Evolutionary conservation across 30 jellyfish, hydroid and myxozoan genomes (phyloP).

Genomic region (Morbakka virulenta): DNA sequence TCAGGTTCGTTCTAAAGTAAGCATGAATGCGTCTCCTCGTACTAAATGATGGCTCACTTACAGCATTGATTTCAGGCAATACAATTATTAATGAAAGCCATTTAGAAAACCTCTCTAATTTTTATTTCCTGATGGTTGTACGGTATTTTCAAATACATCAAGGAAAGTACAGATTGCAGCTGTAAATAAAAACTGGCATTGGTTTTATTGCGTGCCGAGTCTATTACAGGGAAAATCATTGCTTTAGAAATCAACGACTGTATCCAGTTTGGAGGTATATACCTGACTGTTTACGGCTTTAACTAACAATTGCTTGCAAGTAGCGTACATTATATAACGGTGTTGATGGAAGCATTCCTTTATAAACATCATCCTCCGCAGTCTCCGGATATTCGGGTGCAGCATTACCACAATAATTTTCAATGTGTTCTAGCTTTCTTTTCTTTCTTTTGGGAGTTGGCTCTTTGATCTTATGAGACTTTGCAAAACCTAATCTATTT

Average conservation of each 20-base stretch:
- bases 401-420: conserved; percentile 7
- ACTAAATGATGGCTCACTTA: too few species aligned
- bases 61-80: too few species aligned
- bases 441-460: conserved; percentile 16
- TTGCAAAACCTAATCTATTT: conserved; percentile 3
- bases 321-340: neutral
- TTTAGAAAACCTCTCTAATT: too few species aligned
- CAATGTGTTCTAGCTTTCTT: neutral
- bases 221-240: neutral
- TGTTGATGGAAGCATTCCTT: neutral
- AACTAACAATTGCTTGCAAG: neutral
- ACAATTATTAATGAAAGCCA: too few species aligned
- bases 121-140: too few species aligned
- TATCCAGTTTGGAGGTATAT: neutral
- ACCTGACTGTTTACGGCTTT: neutral
- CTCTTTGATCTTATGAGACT: conserved; percentile 7
- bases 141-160: too few species aligned
- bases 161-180: neutral
- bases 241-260: neutral
- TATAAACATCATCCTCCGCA: neutral
- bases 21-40: too few species aligned
- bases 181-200: neutral
- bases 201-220: neutral
- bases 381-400: neutral
- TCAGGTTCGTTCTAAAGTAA: too few species aligned